Evolutionary conservation across 2,888 invertebrate genomes (phyloP).

Genomic region (Cordilura impudica): DNA sequence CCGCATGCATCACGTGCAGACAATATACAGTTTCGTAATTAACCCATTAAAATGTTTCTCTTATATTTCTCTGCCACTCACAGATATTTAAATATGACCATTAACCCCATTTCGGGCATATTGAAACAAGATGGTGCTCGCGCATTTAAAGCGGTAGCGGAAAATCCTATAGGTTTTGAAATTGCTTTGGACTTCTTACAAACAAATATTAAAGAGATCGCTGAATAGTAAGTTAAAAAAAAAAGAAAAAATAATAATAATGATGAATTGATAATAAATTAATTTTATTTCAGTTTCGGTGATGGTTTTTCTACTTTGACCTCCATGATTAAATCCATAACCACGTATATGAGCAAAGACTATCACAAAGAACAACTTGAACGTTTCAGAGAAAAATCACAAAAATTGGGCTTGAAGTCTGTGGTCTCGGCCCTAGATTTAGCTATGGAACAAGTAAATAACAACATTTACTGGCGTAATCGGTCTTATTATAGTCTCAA

Average conservation of each 20-base stretch:
- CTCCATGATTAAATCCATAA: slow-evolving; percentile 79
- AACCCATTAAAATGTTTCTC: background rate
- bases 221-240: slow-evolving; percentile 75
- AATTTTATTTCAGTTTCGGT: slow-evolving; percentile 77
- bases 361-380: slow-evolving; percentile 76
- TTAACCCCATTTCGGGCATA: slow-evolving; percentile 79
- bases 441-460: slow-evolving; percentile 77
- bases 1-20: background rate
- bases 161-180: slow-evolving; percentile 80
- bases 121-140: slow-evolving; percentile 82
- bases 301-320: slow-evolving; percentile 80
- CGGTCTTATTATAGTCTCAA: slow-evolving; percentile 76
- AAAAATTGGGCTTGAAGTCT: slow-evolving; percentile 73
- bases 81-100: slow-evolving; percentile 79
- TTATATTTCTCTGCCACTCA: background rate
- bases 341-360: slow-evolving; percentile 80
- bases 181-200: slow-evolving; percentile 81
- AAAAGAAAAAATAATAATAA: too few relatives aligned
- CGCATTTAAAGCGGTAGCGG: slow-evolving; percentile 81
- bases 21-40: slow-evolving; percentile 19
- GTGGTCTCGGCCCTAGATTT: slow-evolving; percentile 74
- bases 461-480: slow-evolving; percentile 77
- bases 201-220: slow-evolving; percentile 77
- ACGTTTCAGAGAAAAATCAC: slow-evolving; percentile 72
- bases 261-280: too few relatives aligned